Evolutionary conservation across 1,140 invertebrate genomes (phyloP).

Genomic region (Aplysia californica): DNA sequence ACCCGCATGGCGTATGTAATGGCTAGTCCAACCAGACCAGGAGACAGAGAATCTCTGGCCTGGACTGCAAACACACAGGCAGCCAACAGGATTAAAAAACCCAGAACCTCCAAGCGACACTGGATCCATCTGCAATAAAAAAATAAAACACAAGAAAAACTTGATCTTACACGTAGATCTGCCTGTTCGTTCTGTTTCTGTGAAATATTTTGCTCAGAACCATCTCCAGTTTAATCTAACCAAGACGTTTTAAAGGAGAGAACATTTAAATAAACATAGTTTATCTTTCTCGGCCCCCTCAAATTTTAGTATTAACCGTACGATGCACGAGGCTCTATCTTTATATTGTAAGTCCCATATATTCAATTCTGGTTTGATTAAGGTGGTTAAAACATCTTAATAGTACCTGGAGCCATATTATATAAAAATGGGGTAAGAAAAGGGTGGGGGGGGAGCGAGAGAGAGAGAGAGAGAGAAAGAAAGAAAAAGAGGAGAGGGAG

Average conservation of each 20-base stretch:
- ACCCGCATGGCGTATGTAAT: slow-evolving; percentile 71
- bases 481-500: not conserved
- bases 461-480: not conserved
- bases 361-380: not conserved
- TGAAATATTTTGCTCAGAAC: too few relatives aligned
- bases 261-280: not conserved
- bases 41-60: slow-evolving; percentile 51
- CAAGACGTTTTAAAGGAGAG: too few relatives aligned
- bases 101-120: slow-evolving; percentile 86
- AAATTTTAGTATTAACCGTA: too few relatives aligned
- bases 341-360: too few relatives aligned
- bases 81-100: slow-evolving; percentile 70
- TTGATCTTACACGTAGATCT: too few relatives aligned
- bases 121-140: slow-evolving; percentile 81
- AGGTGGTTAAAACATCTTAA: not conserved
- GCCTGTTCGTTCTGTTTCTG: too few relatives aligned
- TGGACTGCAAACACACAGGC: slow-evolving; percentile 70
- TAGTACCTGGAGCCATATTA: not conserved
- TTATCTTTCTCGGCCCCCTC: not conserved
- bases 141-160: not conserved
- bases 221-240: too few relatives aligned
- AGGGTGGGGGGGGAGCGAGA: not conserved
- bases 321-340: too few relatives aligned
- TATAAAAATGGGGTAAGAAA: not conserved
- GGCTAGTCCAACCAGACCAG: slow-evolving; percentile 67